phyloP scores from a whole-genome alignment of 2,113 vertebrate genomes.

The Phalacrocorax pelagicus region DNA sequence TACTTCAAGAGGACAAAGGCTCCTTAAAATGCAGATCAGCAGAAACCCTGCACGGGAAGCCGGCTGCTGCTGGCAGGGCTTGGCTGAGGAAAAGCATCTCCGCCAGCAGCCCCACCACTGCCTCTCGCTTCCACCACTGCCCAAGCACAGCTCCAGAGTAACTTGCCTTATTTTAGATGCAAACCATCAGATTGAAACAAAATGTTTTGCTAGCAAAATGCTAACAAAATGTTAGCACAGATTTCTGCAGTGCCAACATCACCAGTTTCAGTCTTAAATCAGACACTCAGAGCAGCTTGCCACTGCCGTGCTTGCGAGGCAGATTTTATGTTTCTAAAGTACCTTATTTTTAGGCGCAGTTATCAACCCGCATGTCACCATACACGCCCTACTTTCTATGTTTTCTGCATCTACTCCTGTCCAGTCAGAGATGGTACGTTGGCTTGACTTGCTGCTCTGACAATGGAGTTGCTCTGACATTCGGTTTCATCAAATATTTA shows the following conservation, averaged over 20 bases:
- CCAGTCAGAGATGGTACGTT: background rate
- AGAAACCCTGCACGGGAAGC: background rate
- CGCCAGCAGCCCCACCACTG: background rate
- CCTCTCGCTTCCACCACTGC: background rate
- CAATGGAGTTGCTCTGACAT: background rate
- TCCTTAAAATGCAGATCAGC: constrained; percentile 2
- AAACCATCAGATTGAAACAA: background rate
- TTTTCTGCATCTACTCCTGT: constrained; percentile 29
- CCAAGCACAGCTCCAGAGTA: background rate
- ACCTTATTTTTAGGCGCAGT: constrained; percentile 56
- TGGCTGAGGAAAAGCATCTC: background rate
- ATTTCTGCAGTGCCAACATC: background rate
- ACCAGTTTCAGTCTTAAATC: background rate
- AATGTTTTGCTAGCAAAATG: background rate
- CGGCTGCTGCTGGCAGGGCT: background rate
- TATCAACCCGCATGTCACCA: background rate
- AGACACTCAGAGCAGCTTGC: constrained; percentile 5
- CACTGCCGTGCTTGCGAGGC: constrained; percentile 7
- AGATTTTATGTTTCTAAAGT: constrained; percentile 45
- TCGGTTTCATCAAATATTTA: constrained; percentile 25
- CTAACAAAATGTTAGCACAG: background rate
- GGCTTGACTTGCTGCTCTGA: background rate
- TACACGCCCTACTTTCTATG: constrained; percentile 38
- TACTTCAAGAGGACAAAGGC: background rate
- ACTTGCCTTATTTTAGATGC: background rate